Percentiles rank a stretch among this genome's conserved stretches.
These are phyloP conservation scores for Coluber constrictor DNA, from an alignment of 2,797 vertebrate species.

Conservation along the genomic window DNA sequence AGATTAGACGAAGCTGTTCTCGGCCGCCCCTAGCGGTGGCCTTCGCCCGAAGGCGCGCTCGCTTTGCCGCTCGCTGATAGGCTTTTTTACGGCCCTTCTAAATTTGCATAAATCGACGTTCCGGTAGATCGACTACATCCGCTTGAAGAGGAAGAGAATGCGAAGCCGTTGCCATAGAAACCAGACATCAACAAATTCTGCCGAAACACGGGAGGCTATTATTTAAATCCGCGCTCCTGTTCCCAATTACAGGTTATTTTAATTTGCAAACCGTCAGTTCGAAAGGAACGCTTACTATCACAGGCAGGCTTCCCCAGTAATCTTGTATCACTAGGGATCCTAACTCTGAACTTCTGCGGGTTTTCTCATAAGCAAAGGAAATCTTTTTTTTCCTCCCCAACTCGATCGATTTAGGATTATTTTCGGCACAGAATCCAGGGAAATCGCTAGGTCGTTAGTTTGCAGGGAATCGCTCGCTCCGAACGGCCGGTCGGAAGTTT, in stretches of 20 bases:
- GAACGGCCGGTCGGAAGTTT: not conserved
- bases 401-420: not conserved
- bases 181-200: not conserved
- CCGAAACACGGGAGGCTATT: not conserved
- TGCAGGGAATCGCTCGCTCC: not conserved
- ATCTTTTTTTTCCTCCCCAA: not conserved
- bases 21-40: rapidly evolving
- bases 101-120: not conserved
- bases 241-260: not conserved
- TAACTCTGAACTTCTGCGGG: not conserved
- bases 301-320: too few relatives aligned
- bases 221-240: rapidly evolving
- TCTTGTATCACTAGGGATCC: not conserved
- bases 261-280: not conserved
- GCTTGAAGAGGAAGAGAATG: not conserved
- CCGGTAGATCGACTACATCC: not conserved
- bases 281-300: not conserved
- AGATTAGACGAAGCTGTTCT: not conserved
- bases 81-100: not conserved
- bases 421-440: not conserved
- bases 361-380: not conserved
- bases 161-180: not conserved
- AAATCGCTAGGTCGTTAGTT: not conserved
- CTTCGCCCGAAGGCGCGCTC: rapidly evolving
- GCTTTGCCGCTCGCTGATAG: not conserved